Evolutionary conservation across 2,888 invertebrate genomes (phyloP).

Genomic region (Siphlonurus alternatus): DNA sequence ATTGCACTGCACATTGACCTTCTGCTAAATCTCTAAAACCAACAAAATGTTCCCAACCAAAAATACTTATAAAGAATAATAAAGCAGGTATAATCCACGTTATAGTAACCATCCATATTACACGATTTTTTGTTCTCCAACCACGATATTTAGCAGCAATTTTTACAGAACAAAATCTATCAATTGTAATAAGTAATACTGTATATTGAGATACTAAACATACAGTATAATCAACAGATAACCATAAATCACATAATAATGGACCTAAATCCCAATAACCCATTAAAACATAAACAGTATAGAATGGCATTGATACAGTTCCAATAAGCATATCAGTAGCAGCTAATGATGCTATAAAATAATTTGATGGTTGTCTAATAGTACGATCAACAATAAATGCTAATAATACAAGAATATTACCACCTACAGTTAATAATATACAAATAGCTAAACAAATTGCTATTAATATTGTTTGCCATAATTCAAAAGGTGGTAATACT

Average conservation of each 20-base stretch:
- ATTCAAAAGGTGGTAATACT: conserved; percentile 66
- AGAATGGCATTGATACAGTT: conserved; percentile 96
- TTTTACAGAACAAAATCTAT: conserved; percentile 96
- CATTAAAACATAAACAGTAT: conserved; percentile 91
- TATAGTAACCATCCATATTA: conserved; percentile 87
- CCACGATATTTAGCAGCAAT: conserved; percentile 93
- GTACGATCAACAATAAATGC: conserved; percentile 90
- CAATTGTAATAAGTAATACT: conserved; percentile 93
- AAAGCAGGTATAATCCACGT: conserved; percentile 95
- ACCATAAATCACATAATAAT: conserved; percentile 91
- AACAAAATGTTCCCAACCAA: conserved; percentile 97
- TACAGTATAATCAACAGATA: conserved; percentile 97
- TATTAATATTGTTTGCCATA: conserved; percentile 81
- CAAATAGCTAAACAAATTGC: conserved; percentile 74
- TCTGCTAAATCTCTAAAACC: conserved; percentile 76
- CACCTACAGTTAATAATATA: conserved; percentile 82
- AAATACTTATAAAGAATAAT: conserved; percentile 93
- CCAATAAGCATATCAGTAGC: conserved; percentile 96
- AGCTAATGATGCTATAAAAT: conserved; percentile 96
- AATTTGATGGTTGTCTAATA: conserved; percentile 94
- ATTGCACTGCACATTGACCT: conserved; percentile 90
- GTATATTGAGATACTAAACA: conserved; percentile 99
- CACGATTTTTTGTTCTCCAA: conserved; percentile 89
- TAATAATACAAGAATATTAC: conserved; percentile 86
- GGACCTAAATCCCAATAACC: conserved; percentile 96